phyloP scores from a whole-genome alignment of 2,113 vertebrate genomes.

The Hypanus sabinus region DNA sequence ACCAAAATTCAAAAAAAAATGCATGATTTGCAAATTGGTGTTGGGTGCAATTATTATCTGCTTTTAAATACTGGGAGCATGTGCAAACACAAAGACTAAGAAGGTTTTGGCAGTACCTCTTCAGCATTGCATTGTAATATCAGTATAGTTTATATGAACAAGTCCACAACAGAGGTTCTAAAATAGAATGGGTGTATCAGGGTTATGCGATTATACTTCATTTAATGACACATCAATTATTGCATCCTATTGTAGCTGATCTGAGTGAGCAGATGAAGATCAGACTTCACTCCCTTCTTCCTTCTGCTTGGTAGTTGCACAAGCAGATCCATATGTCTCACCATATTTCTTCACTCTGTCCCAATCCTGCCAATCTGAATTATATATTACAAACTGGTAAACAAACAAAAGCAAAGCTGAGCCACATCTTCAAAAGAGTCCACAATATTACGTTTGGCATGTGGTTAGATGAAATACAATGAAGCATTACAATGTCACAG shows the following conservation, averaged over 20 bases:
- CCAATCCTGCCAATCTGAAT: neutral
- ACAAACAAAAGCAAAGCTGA: neutral
- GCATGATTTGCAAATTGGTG: neutral
- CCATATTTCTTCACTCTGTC: no score
- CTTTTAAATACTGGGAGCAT: neutral
- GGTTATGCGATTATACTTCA: neutral
- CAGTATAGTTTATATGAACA: neutral
- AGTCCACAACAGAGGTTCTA: neutral
- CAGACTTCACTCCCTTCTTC: no score
- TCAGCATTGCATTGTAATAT: neutral
- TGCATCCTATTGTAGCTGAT: neutral
- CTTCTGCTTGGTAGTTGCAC: neutral
- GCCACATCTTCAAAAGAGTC: neutral
- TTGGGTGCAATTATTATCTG: neutral
- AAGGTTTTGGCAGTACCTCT: neutral
- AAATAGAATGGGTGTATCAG: neutral
- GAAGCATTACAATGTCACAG: neutral
- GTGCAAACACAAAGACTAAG: neutral
- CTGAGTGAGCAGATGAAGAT: no score
- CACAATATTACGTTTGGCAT: neutral
- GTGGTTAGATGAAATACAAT: neutral
- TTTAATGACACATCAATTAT: neutral
- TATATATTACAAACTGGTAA: neutral
- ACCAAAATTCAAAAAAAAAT: neutral
- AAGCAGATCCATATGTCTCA: neutral